Percentiles rank a stretch among this genome's conserved stretches.
Evolutionary conservation across 2,888 invertebrate species (phyloP).

Genomic region (Sipha maydis): DNA sequence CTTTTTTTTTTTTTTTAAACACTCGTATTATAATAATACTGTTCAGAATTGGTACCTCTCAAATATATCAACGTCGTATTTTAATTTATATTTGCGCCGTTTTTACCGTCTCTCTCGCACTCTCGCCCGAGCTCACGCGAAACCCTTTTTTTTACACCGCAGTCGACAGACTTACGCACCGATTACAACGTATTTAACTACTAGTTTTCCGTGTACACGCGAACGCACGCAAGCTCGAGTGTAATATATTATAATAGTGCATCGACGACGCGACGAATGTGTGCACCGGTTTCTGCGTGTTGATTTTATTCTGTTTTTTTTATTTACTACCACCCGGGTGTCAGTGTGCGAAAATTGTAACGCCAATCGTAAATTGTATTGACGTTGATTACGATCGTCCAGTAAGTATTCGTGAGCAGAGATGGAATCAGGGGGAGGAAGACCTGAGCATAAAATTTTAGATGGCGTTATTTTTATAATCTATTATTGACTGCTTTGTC

Average conservation of each 20-base stretch:
- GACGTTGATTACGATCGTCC: no score
- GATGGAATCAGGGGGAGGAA: no score
- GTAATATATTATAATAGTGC: not conserved
- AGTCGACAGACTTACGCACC: not conserved
- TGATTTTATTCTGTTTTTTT: no score
- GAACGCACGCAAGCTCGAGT: not conserved
- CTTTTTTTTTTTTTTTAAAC: not conserved
- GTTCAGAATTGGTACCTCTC: not conserved
- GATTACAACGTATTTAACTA: conserved; percentile 38
- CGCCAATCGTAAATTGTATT: no score
- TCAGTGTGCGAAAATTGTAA: no score
- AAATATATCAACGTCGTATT: conserved; percentile 25
- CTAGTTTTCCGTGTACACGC: not conserved
- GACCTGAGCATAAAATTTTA: no score
- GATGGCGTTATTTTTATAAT: no score
- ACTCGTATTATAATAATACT: not conserved
- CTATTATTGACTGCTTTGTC: no score
- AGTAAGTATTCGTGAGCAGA: no score
- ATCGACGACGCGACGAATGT: not conserved
- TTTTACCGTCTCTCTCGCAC: not conserved
- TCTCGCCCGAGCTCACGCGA: not conserved
- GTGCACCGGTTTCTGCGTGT: no score
- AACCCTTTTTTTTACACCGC: not conserved
- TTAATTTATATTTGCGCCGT: not conserved
- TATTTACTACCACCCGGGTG: no score